phyloP scores from a whole-genome alignment of 2,888 invertebrate genomes.

The Leptinotarsa haldemani region DNA sequence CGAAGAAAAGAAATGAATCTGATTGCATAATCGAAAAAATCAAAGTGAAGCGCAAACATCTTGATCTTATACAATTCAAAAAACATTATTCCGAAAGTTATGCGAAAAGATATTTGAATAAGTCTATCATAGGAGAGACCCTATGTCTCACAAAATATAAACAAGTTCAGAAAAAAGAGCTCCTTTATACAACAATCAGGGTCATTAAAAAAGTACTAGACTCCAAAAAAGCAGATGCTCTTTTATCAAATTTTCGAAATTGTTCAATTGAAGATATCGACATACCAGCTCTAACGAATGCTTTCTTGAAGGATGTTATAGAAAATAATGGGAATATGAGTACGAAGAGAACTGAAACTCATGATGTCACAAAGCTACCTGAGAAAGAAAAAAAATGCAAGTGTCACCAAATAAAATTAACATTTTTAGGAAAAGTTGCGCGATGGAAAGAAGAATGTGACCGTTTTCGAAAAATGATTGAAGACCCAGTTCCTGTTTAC shows the following conservation, averaged over 20 bases:
- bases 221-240: neutral
- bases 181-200: constrained; percentile 25
- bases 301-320: neutral
- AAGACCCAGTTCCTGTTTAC: constrained; percentile 46
- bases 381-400: constrained; percentile 33
- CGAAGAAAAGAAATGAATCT: constrained; percentile 26
- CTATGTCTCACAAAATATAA: constrained; percentile 30
- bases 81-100: constrained; percentile 29
- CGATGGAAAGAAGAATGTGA: constrained; percentile 45
- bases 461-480: constrained; percentile 42
- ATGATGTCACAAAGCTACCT: neutral
- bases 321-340: neutral
- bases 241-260: constrained; percentile 8
- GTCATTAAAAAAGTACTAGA: constrained; percentile 26
- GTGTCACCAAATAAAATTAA: constrained; percentile 38
- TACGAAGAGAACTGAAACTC: neutral
- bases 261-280: neutral
- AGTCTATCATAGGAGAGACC: constrained; percentile 12
- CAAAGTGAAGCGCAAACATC: neutral
- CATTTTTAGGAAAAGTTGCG: constrained; percentile 45
- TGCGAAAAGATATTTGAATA: constrained; percentile 38
- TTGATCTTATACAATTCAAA: constrained; percentile 34
- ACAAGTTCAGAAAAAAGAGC: neutral
- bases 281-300: neutral
- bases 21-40: neutral